These are phyloP conservation scores for Strigamia maritima DNA, from an alignment of 2,888 invertebrate genomes.

Conservation along the genomic window DNA sequence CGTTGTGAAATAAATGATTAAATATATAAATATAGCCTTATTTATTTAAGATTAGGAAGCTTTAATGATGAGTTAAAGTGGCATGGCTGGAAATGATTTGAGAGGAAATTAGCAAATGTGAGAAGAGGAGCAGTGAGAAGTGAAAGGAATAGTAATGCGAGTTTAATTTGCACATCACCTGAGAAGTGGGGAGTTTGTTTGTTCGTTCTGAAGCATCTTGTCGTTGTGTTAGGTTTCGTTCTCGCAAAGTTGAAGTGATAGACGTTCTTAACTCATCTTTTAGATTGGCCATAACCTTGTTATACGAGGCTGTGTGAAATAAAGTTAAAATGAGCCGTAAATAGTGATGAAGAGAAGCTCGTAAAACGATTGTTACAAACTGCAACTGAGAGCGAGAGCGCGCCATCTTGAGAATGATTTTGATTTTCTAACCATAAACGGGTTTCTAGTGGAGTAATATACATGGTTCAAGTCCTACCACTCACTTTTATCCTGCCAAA, in stretches of 20 bases:
- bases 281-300: neutral
- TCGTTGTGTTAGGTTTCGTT: neutral
- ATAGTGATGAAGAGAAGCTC: conserved; percentile 10
- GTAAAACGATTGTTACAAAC: conserved; percentile 10
- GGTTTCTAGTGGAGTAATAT: neutral
- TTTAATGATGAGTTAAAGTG: neutral
- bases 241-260: neutral
- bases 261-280: conserved; percentile 5
- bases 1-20: no score
- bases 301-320: neutral
- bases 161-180: conserved; percentile 10
- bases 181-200: conserved; percentile 1
- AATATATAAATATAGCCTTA: no score
- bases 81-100: neutral
- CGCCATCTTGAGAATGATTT: neutral
- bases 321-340: conserved; percentile 5
- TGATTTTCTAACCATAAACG: neutral
- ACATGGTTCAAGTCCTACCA: neutral
- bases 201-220: neutral
- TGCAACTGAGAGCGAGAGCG: neutral
- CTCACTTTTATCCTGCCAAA: neutral
- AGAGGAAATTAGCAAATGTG: neutral
- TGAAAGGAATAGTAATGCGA: conserved; percentile 5
- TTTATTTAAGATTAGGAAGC: neutral
- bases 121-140: neutral